Evolutionary conservation across 2,797 vertebrate genomes (phyloP), one percentile per base, ranked within the genome.

Genomic region (Eupleurogrammus muticus): DNA sequence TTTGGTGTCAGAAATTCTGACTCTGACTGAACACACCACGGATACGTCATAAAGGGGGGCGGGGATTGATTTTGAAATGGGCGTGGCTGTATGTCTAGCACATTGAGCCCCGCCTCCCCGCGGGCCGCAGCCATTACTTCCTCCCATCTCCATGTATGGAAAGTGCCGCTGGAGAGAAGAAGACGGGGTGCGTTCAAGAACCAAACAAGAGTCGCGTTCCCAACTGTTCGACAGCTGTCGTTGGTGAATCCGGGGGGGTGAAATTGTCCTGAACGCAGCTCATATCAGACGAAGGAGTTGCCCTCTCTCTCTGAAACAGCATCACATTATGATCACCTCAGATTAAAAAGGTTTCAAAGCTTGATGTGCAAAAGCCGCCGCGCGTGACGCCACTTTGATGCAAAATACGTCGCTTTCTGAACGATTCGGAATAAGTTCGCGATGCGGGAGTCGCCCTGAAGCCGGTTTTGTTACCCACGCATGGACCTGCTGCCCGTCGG

Each of bases 401-500:
- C 55, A 74, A 46, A 62, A 79, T 80, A 76, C 60, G 73, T 14
- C 17, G n/a, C 14, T 5, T 80, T 70, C 5, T 46, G 24, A 68
- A 58, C 17, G 57, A 62, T 73, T 73, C 1, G 3, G 4, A 56
- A 21, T 21, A 81, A 86, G 68, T 89, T 82, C n/a, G 23, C 23
- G 10, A 81, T 84, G 82, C 23, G 59, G 66, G 50, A 42, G 56
- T 50, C 23, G 58, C 46, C 70, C 55, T 83, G 75, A n/a, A 88
- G 60, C 17, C 56, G 13, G 40, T 36, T 28, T 28, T 28, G 42
- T 86, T 54, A 47, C 86, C 55, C 62, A 46, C 87, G 83, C 75
- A 90, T 90, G 90, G 84, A 89, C 73, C 77, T 69, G 76, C 72
- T 65, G 77, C 49, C 83, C 55, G 72, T 85, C 74, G 85, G 83